Conservation (phyloP, 2,888 invertebrate species). For the Conchocele bisecta region DNA sequence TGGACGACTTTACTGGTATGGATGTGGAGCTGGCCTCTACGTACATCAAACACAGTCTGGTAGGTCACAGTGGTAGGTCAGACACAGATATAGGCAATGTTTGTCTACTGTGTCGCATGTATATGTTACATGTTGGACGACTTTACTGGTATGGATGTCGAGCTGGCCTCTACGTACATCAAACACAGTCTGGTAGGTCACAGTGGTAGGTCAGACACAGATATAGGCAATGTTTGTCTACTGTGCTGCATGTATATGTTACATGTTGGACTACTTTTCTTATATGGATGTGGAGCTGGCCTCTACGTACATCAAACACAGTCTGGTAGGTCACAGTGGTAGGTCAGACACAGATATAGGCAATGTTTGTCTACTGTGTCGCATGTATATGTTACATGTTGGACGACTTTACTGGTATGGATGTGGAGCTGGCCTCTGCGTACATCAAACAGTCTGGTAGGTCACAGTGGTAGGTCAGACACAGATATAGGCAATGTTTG, state of each 20-base stretch:
- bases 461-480: too few species aligned
- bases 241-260: slow-evolving; percentile 95
- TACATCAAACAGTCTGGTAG: slow-evolving; percentile 93
- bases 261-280: slow-evolving; percentile 95
- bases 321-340: slow-evolving; percentile 93
- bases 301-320: slow-evolving; percentile 90
- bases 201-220: too few species aligned
- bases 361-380: slow-evolving; percentile 98
- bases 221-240: too few species aligned
- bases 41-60: slow-evolving; percentile 92
- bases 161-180: slow-evolving; percentile 91
- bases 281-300: slow-evolving; percentile 91
- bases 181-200: slow-evolving; percentile 91
- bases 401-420: slow-evolving; percentile 94
- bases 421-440: slow-evolving; percentile 89
- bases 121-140: slow-evolving; percentile 95
- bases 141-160: slow-evolving; percentile 92
- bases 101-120: slow-evolving; percentile 97
- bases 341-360: too few species aligned
- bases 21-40: slow-evolving; percentile 90
- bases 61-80: too few species aligned
- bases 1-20: slow-evolving; percentile 95
- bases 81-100: too few species aligned
- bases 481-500: too few species aligned
- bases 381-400: slow-evolving; percentile 94